phyloP scores from a whole-genome alignment of 2,797 vertebrate genomes.

The Chromis chromis region DNA sequence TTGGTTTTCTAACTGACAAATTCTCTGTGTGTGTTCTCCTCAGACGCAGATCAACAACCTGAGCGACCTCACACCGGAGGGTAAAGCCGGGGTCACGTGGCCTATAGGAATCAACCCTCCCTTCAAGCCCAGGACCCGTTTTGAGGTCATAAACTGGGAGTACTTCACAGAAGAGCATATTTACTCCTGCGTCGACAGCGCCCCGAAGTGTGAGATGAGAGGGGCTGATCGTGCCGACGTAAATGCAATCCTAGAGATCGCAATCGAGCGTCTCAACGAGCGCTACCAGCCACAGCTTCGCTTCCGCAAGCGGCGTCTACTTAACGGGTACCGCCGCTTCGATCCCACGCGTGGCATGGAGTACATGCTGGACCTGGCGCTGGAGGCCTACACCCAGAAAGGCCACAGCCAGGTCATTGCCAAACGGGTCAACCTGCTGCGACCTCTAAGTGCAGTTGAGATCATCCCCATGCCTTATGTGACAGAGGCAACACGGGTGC shows the following conservation, averaged over 20 bases:
- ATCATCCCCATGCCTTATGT: conserved; percentile 98
- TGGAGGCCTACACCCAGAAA: conserved; percentile 94
- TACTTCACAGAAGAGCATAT: conserved; percentile 97
- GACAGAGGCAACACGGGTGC: conserved; percentile 94
- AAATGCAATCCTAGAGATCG: conserved; percentile 88
- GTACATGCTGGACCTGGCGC: conserved; percentile 92
- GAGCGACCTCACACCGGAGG: conserved; percentile 90
- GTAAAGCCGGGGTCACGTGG: conserved; percentile 90
- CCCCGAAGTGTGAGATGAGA: conserved; percentile 93
- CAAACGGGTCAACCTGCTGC: conserved; percentile 91
- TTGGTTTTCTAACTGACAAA: not conserved
- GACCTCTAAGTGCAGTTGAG: conserved; percentile 93
- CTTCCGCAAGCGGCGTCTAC: conserved; percentile 91
- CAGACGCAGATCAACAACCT: conserved; percentile 97
- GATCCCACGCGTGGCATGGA: conserved; percentile 97
- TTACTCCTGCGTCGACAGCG: conserved; percentile 90
- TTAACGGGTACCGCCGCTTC: conserved; percentile 95
- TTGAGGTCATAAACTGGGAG: conserved; percentile 98
- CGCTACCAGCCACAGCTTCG: conserved; percentile 93
- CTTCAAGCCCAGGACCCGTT: conserved; percentile 91
- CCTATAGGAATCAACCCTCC: conserved; percentile 93
- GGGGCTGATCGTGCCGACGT: conserved; percentile 91
- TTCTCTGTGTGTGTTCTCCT: conserved; percentile 11
- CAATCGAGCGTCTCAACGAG: conserved; percentile 90
- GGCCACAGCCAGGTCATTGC: conserved; percentile 91